Percentiles rank a stretch among this genome's conserved stretches.
These are phyloP conservation scores for Gracilinanus agilis DNA, from an alignment of 2,113 vertebrate genomes.

Conservation along the genomic window DNA sequence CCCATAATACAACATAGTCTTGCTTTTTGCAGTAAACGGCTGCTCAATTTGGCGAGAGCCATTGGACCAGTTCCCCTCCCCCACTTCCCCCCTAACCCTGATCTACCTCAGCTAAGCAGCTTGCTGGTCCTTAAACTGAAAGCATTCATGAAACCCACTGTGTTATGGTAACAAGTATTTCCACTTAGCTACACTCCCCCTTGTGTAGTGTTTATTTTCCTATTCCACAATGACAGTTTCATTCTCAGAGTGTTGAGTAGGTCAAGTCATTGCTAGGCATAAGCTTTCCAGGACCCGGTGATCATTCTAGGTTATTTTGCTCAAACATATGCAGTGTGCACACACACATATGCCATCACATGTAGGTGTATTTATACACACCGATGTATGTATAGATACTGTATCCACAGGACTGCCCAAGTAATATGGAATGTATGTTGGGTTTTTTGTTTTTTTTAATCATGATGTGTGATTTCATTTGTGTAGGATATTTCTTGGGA, in stretches of 20 bases:
- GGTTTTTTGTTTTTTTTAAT: background rate
- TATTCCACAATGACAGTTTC: conserved; percentile 57
- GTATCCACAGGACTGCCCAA: background rate
- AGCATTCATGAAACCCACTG: conserved; percentile 67
- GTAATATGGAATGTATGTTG: background rate
- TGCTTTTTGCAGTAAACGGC: conserved; percentile 66
- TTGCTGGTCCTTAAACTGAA: conserved; percentile 59
- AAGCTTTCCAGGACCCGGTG: conserved; percentile 45
- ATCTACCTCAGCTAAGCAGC: conserved; percentile 65
- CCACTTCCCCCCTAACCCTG: background rate
- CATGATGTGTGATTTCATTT: background rate
- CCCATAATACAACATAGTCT: conserved; percentile 76
- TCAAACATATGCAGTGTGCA: background rate
- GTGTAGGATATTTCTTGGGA: background rate
- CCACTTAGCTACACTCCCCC: conserved; percentile 23
- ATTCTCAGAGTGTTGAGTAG: conserved; percentile 61
- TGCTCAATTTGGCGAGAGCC: background rate
- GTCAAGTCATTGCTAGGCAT: conserved; percentile 35
- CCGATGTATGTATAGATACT: background rate
- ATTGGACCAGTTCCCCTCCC: background rate
- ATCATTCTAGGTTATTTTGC: conserved; percentile 43
- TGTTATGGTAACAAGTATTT: conserved; percentile 71
- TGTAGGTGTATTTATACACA: conserved; percentile 18
- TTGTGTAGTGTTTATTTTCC: conserved; percentile 62
- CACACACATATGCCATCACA: background rate